Percentiles rank a stretch among this genome's conserved stretches.
Conservation (phyloP, 2,113 vertebrate species). For the Paracanthobrama guichenoti region DNA sequence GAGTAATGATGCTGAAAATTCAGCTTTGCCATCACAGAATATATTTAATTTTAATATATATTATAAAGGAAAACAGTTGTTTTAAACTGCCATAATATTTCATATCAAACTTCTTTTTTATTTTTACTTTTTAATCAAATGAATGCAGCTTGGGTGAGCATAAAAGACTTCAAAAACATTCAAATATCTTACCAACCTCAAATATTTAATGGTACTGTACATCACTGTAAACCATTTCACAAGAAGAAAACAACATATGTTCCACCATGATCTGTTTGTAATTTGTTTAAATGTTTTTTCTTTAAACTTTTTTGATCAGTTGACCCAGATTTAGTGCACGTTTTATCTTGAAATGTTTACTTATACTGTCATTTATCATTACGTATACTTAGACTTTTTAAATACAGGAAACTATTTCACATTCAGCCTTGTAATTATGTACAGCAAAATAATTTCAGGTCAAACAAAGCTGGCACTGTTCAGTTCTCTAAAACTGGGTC, state of each 20-base stretch:
- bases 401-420: conserved; percentile 45
- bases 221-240: not conserved
- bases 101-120: too few relatives aligned
- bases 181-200: too few relatives aligned
- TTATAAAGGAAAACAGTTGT: too few relatives aligned
- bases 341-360: conserved; percentile 16
- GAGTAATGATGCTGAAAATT: too few relatives aligned
- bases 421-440: not conserved
- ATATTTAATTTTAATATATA: too few relatives aligned
- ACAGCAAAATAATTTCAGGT: not conserved
- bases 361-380: not conserved
- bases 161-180: too few relatives aligned
- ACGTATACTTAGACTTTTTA: conserved; percentile 14
- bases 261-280: conserved; percentile 9
- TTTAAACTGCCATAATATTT: too few relatives aligned
- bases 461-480: conserved; percentile 30
- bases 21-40: too few relatives aligned
- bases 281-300: conserved; percentile 10
- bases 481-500: not conserved
- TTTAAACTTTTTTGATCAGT: not conserved
- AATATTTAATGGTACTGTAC: not conserved
- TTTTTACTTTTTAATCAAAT: too few relatives aligned
- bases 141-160: too few relatives aligned
- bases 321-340: not conserved
- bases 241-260: not conserved